phyloP scores from a whole-genome alignment of 2,113 vertebrate genomes.

The Perognathus longimembris region DNA sequence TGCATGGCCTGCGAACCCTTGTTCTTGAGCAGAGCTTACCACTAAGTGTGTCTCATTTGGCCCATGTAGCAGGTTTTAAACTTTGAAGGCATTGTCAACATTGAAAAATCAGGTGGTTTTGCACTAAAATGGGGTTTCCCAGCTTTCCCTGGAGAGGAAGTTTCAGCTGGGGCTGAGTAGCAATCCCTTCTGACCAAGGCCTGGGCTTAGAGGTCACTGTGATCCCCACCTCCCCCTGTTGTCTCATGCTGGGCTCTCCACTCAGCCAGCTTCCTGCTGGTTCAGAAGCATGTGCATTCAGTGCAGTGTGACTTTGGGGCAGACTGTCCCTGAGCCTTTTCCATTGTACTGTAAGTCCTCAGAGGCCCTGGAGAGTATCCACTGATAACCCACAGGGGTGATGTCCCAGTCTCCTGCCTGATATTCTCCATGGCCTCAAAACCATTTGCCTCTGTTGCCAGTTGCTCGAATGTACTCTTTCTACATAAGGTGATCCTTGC shows the following conservation, averaged over 20 bases:
- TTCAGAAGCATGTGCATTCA: neutral
- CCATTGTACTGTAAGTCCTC: neutral
- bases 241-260: neutral
- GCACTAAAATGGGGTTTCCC: slow-evolving; percentile 44
- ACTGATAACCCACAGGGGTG: neutral
- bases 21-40: neutral
- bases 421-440: neutral
- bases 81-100: neutral
- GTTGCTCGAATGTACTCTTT: neutral
- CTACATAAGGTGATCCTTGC: neutral
- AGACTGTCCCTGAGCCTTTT: neutral
- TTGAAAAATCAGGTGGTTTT: slow-evolving; percentile 34
- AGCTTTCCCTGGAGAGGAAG: slow-evolving; percentile 24
- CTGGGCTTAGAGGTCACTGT: neutral
- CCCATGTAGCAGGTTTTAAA: neutral
- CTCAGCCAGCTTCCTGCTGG: neutral
- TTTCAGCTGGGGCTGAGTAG: neutral
- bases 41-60: neutral
- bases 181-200: neutral
- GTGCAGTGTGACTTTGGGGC: neutral
- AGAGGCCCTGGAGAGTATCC: neutral
- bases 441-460: neutral
- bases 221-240: neutral
- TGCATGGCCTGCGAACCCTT: neutral
- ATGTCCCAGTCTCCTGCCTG: neutral